These are phyloP conservation scores for Eclectus roratus DNA, from an alignment of 2,113 vertebrate genomes.

Conservation along the genomic window DNA sequence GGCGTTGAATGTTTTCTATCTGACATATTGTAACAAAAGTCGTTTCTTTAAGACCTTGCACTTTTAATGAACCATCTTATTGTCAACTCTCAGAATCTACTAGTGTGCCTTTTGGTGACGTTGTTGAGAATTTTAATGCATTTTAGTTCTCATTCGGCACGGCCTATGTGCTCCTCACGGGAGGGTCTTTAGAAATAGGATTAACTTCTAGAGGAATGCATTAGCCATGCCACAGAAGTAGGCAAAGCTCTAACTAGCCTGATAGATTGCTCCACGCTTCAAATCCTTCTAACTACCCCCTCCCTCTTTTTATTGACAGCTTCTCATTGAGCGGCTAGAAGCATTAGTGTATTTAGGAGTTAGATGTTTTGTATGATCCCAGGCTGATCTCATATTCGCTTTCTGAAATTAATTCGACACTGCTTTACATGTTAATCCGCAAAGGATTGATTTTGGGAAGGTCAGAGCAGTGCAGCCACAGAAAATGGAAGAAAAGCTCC, in stretches of 20 bases:
- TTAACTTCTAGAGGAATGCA: conserved; percentile 88
- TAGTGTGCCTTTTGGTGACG: conserved; percentile 78
- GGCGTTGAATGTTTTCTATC: background rate
- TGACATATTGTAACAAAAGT: background rate
- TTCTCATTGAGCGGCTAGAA: conserved; percentile 78
- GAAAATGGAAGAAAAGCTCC: conserved; percentile 80
- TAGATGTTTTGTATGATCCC: conserved; percentile 81
- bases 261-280: conserved; percentile 81
- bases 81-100: conserved; percentile 73
- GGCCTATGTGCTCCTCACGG: conserved; percentile 76
- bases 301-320: conserved; percentile 73
- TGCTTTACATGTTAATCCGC: conserved; percentile 88
- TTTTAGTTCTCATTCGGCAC: conserved; percentile 76
- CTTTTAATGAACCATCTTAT: conserved; percentile 70
- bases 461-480: conserved; percentile 78
- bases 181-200: conserved; percentile 87
- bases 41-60: conserved; percentile 58
- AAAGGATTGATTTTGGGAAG: conserved; percentile 81
- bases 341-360: conserved; percentile 81
- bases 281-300: conserved; percentile 70
- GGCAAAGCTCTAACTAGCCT: conserved; percentile 71
- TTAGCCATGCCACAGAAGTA: conserved; percentile 76
- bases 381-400: conserved; percentile 82
- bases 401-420: conserved; percentile 88
- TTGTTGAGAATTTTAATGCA: conserved; percentile 85